phyloP scores from a whole-genome alignment of 1,140 invertebrate genomes.

The Achatina immaculata region DNA sequence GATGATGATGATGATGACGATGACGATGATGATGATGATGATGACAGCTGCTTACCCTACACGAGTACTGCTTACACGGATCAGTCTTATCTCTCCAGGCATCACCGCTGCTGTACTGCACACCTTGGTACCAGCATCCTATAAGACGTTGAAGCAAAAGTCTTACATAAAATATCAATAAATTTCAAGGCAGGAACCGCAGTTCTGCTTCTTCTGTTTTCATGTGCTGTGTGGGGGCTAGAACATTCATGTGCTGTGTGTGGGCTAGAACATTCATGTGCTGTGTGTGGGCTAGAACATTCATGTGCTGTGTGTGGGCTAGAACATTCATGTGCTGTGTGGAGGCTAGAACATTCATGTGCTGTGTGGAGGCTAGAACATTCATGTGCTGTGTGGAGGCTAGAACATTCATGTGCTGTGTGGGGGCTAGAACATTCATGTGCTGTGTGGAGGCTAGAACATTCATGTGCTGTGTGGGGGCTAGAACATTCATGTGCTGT shows the following conservation, averaged over 20 bases:
- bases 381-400: no score
- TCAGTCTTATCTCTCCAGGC: conserved; percentile 82
- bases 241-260: background rate
- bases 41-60: conserved; percentile 30
- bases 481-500: no score
- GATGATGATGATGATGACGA: background rate
- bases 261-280: background rate
- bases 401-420: no score
- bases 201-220: background rate
- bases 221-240: background rate
- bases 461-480: no score
- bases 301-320: background rate
- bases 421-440: no score
- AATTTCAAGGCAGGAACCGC: background rate
- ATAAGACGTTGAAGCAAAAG: background rate
- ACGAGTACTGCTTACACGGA: conserved; percentile 76
- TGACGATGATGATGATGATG: background rate
- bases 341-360: no score
- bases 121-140: conserved; percentile 83
- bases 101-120: conserved; percentile 80
- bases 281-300: background rate
- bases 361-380: no score
- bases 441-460: no score
- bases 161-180: background rate
- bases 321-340: background rate